Evolutionary conservation across 2,888 invertebrate species (phyloP), one percentile per base, ranked within the genome.

Genomic region (Xestobium rufovillosum): DNA sequence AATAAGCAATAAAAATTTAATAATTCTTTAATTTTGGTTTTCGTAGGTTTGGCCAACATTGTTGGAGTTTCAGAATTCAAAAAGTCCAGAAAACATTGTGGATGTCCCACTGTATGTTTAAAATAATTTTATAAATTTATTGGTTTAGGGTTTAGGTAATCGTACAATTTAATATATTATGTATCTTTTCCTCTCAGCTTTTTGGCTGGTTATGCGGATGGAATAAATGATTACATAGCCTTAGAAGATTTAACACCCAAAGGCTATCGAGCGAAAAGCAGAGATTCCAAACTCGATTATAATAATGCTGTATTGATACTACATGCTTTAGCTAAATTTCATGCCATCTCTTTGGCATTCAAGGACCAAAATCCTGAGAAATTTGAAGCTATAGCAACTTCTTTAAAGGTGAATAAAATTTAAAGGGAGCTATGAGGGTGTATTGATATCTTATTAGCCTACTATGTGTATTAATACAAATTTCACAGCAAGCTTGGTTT

Each of bases 341-440:
- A 71, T 49, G 66, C 63, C 1, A 47, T 69, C 3, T 65, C 65
- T n/a, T 59, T 68, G 38, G 68, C 68, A 4, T 63, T 59, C 35
- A 68, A 61, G 49, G 57, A 66, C 40, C 63, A 68, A 41, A 49
- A 60, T 17, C 55, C 58, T 3, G 44, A 59, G 13, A 55, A 62
- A 29, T 70, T 68, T 52, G 39, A n/a, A n/a, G n/a, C n/a, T n/a
- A n/a, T n/a, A n/a, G n/a, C n/a, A n/a, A 3, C 3, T 26, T 10
- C 11, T 26, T 26, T 10, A 26, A 10, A 10, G 10, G 26, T 10
- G n/a, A n/a, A n/a, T n/a, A n/a, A n/a, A n/a, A n/a, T n/a, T n/a
- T n/a, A n/a, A n/a, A n/a, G n/a, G n/a, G n/a, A n/a, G n/a, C n/a
- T n/a, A n/a, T n/a, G n/a, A n/a, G n/a, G n/a, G n/a, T n/a, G n/a